Conservation (phyloP, 30 jellyfish, hydroid and myxozoan genomes). For the Rhopilema esculentum region DNA sequence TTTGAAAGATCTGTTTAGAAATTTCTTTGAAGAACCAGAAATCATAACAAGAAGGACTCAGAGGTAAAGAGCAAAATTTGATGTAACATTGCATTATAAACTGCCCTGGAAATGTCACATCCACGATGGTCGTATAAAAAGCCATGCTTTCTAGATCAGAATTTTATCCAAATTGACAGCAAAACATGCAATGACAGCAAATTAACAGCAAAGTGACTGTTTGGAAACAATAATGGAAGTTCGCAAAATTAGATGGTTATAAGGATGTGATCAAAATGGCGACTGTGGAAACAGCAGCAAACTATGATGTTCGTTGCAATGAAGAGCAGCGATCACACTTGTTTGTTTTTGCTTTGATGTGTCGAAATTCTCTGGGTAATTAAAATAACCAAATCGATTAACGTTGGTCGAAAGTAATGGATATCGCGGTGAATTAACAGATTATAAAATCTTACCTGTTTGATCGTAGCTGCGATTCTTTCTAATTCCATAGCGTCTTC, state of each 20-base stretch:
- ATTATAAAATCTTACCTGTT: conserved; percentile 63
- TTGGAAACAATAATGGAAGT: background rate
- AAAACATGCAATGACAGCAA: no score
- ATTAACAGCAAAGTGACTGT: background rate
- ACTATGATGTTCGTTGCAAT: no score
- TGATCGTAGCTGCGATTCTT: conserved; percentile 77
- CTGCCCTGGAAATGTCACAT: no score
- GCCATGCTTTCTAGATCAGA: background rate
- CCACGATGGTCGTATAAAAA: background rate
- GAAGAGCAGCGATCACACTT: background rate
- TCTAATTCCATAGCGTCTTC: conserved; percentile 82
- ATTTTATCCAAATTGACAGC: no score
- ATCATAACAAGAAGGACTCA: no score
- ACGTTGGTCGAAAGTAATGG: conserved; percentile 45
- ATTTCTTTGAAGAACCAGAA: no score
- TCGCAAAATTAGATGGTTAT: background rate
- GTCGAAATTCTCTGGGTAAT: conserved; percentile 41
- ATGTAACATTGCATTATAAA: no score
- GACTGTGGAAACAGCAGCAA: background rate
- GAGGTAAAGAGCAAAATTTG: background rate
- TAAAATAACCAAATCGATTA: conserved; percentile 51
- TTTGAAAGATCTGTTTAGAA: no score
- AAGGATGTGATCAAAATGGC: background rate
- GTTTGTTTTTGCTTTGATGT: conserved; percentile 45
- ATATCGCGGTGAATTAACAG: conserved; percentile 67